phyloP scores from a whole-genome alignment of 2,113 vertebrate species.

The Cavia aperea region DNA sequence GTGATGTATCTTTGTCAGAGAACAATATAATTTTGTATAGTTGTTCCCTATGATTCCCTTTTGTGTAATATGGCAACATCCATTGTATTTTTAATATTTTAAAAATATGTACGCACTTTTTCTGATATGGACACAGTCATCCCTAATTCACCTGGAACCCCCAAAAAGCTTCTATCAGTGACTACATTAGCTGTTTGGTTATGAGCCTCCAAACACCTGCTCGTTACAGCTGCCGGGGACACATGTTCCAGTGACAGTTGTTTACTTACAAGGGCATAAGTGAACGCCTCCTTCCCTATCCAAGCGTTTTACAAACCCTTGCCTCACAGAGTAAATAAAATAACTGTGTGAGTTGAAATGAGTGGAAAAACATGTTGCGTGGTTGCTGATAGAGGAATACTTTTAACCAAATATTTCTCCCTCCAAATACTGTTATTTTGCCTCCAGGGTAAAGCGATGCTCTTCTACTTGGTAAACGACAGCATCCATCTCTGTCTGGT shows the following conservation, averaged over 20 bases:
- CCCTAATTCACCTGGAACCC: neutral
- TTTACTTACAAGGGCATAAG: constrained; percentile 50
- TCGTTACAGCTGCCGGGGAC: neutral
- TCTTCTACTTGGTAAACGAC: constrained; percentile 63
- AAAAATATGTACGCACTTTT: constrained; percentile 2
- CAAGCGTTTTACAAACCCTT: neutral
- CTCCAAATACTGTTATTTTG: constrained; percentile 57
- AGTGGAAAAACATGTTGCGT: constrained; percentile 41
- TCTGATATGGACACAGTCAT: neutral
- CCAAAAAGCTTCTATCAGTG: neutral
- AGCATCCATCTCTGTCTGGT: constrained; percentile 49
- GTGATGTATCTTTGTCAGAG: neutral
- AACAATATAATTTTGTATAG: neutral
- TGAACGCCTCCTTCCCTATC: constrained; percentile 53
- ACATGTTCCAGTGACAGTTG: neutral
- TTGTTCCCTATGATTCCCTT: neutral
- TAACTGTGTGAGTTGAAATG: constrained; percentile 15
- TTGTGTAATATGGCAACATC: neutral
- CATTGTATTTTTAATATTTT: neutral
- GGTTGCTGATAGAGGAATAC: constrained; percentile 35
- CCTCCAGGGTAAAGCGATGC: constrained; percentile 36
- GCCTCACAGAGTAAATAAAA: constrained; percentile 37
- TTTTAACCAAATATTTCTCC: constrained; percentile 64
- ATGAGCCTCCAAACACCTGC: neutral
- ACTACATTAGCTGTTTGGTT: neutral